A percentile compares a stretch with the other conserved stretches of the same genome.
Evolutionary conservation across 2,113 vertebrate species (phyloP).

Genomic region (Hemiprocne comata): DNA sequence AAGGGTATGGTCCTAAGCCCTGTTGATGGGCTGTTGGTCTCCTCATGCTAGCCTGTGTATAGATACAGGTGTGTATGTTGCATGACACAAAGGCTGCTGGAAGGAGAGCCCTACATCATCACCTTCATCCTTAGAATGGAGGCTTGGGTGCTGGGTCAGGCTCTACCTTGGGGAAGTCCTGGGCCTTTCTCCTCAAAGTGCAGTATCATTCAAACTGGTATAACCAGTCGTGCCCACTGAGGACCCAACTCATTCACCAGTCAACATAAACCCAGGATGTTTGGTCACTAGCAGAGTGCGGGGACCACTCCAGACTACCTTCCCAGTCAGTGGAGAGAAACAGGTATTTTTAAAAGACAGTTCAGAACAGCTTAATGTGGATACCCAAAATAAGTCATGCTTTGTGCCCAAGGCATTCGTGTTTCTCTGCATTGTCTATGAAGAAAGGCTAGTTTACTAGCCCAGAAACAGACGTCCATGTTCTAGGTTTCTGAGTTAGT

Average conservation of each 20-base stretch:
- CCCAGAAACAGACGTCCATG: background rate
- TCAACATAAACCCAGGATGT: background rate
- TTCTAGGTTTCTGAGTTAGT: background rate
- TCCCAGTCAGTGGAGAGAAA: background rate
- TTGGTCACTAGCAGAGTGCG: background rate
- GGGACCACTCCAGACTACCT: background rate
- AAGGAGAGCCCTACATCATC: background rate
- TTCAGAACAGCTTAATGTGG: background rate
- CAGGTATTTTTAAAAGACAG: background rate
- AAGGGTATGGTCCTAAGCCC: background rate
- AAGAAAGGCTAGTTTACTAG: background rate
- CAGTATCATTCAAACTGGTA: background rate
- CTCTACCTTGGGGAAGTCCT: background rate
- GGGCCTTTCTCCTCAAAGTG: background rate
- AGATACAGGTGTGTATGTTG: no score
- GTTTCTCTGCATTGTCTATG: background rate
- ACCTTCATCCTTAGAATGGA: background rate
- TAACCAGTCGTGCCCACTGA: rapidly evolving
- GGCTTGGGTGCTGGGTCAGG: background rate
- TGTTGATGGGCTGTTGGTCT: background rate
- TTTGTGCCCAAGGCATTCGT: background rate
- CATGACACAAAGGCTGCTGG: background rate
- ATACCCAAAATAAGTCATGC: background rate
- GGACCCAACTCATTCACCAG: background rate
- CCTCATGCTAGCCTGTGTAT: background rate